Conservation (phyloP, 2,888 invertebrate species). For the Galerucella nymphaeae region DNA sequence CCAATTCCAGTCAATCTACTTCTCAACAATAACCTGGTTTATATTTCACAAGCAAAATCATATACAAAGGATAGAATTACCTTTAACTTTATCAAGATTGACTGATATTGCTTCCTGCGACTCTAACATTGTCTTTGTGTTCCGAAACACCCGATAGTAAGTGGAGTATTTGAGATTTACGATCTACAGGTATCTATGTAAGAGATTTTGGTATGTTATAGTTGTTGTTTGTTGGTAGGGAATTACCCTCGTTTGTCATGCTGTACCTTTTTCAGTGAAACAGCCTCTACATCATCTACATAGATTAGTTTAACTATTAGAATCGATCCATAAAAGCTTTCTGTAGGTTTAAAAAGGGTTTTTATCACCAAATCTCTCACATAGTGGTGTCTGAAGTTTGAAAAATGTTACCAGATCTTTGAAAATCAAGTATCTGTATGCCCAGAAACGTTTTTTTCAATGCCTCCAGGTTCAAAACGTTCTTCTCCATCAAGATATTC, state of each 20-base stretch:
- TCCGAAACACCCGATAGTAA: neutral
- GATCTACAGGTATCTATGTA: neutral
- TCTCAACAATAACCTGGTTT: neutral
- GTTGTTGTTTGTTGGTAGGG: neutral
- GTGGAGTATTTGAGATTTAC: neutral
- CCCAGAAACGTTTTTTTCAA: too few relatives aligned
- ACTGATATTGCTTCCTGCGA: neutral
- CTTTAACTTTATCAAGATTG: neutral
- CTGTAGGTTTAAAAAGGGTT: too few relatives aligned
- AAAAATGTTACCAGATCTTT: too few relatives aligned
- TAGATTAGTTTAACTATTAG: neutral
- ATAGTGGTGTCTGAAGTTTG: too few relatives aligned
- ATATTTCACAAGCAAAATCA: neutral
- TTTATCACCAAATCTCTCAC: too few relatives aligned
- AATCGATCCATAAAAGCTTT: neutral
- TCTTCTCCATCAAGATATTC: too few relatives aligned
- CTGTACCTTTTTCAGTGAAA: neutral
- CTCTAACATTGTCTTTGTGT: neutral
- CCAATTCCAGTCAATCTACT: neutral
- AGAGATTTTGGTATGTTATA: neutral
- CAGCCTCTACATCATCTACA: too few relatives aligned
- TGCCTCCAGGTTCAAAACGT: too few relatives aligned
- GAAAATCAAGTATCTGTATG: too few relatives aligned
- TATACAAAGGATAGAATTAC: neutral
- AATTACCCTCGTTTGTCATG: constrained; percentile 1